Evolutionary conservation across 2,113 vertebrate genomes (phyloP).

Genomic region (Hippocampus comes): DNA sequence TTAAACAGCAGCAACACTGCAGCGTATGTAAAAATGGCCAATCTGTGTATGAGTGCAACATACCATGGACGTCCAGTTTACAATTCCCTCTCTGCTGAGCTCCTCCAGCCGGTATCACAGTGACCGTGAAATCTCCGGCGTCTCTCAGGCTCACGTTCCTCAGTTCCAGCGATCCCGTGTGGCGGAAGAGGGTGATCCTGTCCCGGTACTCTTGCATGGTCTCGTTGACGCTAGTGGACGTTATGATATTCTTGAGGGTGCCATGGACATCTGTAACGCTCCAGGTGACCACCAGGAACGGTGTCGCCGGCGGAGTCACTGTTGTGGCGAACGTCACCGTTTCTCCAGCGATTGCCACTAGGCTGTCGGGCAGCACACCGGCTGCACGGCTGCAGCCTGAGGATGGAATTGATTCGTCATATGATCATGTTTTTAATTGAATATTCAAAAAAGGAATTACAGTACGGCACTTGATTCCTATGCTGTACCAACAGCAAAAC

Average conservation of each 20-base stretch:
- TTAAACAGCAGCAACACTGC: no score
- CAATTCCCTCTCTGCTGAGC: not conserved
- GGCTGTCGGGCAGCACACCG: conserved; percentile 24
- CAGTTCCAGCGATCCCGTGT: conserved; percentile 50
- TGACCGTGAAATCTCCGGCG: conserved; percentile 31
- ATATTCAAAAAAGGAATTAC: no score
- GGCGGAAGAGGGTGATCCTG: conserved; percentile 15
- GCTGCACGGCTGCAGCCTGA: conserved; percentile 26
- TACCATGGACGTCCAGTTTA: conserved; percentile 14
- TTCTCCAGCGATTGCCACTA: conserved; percentile 13
- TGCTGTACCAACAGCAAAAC: no score
- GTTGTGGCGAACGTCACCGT: conserved; percentile 32
- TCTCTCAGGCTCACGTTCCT: conserved; percentile 29
- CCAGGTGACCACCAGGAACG: conserved; percentile 14
- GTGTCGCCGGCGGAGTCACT: not conserved
- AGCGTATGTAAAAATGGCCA: no score
- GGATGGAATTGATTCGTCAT: not conserved
- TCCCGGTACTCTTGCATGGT: not conserved
- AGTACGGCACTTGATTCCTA: no score
- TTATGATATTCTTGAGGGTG: not conserved
- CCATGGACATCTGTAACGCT: not conserved
- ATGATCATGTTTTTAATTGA: not conserved
- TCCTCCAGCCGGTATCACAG: fast-evolving
- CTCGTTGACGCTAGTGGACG: fast-evolving
- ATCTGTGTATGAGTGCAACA: not conserved